Conservation (phyloP, 2,113 vertebrate species). For the Macrotus californicus region DNA sequence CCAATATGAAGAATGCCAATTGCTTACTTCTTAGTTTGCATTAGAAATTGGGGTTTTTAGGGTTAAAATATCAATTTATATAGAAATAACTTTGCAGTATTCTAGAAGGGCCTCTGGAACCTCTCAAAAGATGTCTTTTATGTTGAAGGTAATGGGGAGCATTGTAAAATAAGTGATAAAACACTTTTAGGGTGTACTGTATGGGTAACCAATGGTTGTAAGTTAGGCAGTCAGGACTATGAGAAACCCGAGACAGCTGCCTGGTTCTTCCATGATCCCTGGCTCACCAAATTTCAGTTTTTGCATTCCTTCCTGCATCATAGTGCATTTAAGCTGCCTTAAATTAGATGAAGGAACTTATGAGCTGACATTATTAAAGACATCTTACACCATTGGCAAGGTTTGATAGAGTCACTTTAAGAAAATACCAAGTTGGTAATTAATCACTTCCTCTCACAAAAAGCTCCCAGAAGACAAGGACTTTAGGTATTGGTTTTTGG, state of each 20-base stretch:
- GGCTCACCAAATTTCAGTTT: neutral
- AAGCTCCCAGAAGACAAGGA: neutral
- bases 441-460: neutral
- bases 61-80: neutral
- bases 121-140: neutral
- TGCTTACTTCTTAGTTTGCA: neutral
- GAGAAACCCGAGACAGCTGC: neutral
- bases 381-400: neutral
- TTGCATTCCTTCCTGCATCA: neutral
- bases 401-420: neutral
- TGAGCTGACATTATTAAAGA: neutral
- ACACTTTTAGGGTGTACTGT: neutral
- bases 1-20: neutral
- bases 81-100: neutral
- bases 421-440: neutral
- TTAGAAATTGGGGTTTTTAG: neutral
- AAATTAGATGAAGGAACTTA: neutral
- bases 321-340: neutral
- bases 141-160: neutral
- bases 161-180: neutral
- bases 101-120: neutral
- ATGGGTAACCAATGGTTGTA: neutral
- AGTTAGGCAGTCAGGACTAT: neutral
- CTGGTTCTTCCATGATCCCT: neutral
- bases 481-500: neutral